Evolutionary conservation across 1,140 invertebrate genomes (phyloP), one percentile per base, ranked within the genome.

Genomic region (Copidosoma floridanum): DNA sequence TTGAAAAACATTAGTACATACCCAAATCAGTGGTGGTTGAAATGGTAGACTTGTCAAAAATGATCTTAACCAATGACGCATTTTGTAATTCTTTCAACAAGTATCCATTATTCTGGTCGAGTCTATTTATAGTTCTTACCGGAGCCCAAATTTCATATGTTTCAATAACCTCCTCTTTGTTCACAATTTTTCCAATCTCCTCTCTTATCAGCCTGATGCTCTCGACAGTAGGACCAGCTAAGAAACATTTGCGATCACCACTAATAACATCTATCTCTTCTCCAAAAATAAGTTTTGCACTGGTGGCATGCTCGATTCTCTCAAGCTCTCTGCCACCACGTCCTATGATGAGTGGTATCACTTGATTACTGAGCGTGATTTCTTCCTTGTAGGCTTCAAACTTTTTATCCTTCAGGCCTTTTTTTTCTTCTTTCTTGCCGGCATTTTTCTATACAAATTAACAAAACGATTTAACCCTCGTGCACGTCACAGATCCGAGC

Each of bases 101-200:
- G 58, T 89, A 86, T 14, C 89, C 90, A 61, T 84, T 83, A 35
- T 84, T 70, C 38, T 87, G 90, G 68, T 92, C 89, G 27, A 94
- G 85, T 68, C 83, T 82, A 5, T 86, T 86, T 58, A 86, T 81
- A 58, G 83, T 75, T 71, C 80, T 83, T 52, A 82, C 75, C 0
- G 90, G 87, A 2, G 94, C 85, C 29, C 76, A 78, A 29, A 91
- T 84, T 58, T 85, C 84, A 57, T 84, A 82, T 11, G 82, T 82
- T 41, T 88, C 82, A 16, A 89, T 82, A 0, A 84, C 65, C 5
- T 88, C 86, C 46, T 89, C 85, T 55, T 87, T 85, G 4, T 81
- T 80, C 1, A 94, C 84, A 59, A 90, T 86, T 46, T 87, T 84
- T 12, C 86, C 78, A n/a, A 95, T 84, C 56, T 92, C 70, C 1